These are phyloP conservation scores for Euwallacea fornicatus DNA, from an alignment of 1,140 invertebrate species.

Conservation along the genomic window DNA sequence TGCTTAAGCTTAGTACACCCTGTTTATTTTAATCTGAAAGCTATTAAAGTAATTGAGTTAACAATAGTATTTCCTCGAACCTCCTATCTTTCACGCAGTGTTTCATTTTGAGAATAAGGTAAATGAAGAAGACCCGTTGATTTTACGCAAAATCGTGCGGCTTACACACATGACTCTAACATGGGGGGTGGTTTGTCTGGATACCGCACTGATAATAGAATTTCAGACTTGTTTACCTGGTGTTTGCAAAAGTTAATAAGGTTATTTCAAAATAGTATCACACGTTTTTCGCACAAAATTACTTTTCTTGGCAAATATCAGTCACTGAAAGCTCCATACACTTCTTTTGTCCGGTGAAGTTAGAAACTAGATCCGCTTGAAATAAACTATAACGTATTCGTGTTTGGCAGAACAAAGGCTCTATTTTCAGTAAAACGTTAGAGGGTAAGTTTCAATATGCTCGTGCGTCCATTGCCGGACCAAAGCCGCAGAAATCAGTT, in stretches of 20 bases:
- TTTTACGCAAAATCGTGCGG: conserved; percentile 29
- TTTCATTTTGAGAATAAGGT: conserved; percentile 39
- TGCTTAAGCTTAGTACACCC: not conserved
- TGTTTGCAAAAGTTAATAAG: not conserved
- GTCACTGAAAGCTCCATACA: no score
- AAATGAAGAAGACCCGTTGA: conserved; percentile 43
- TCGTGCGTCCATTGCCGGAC: conserved; percentile 18
- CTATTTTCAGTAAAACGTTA: conserved; percentile 26
- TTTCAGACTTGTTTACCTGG: conserved; percentile 25
- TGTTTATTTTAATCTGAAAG: conserved; percentile 8
- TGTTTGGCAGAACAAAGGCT: conserved; percentile 17
- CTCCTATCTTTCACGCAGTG: conserved; percentile 44
- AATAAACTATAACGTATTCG: not conserved
- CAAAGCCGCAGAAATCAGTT: conserved; percentile 37
- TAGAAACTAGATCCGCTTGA: no score
- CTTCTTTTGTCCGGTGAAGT: no score
- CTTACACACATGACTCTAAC: conserved; percentile 32
- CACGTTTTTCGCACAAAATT: no score
- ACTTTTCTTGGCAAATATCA: no score
- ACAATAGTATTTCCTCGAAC: conserved; percentile 25
- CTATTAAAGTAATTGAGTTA: conserved; percentile 25
- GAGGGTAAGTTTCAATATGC: conserved; percentile 29
- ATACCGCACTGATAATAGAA: conserved; percentile 32
- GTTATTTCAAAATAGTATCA: no score
- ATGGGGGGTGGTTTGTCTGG: conserved; percentile 27